Percentiles rank a stretch among this genome's conserved stretches.
Conservation (phyloP, 2,797 vertebrate genomes). For the Vespertilio murinus region DNA sequence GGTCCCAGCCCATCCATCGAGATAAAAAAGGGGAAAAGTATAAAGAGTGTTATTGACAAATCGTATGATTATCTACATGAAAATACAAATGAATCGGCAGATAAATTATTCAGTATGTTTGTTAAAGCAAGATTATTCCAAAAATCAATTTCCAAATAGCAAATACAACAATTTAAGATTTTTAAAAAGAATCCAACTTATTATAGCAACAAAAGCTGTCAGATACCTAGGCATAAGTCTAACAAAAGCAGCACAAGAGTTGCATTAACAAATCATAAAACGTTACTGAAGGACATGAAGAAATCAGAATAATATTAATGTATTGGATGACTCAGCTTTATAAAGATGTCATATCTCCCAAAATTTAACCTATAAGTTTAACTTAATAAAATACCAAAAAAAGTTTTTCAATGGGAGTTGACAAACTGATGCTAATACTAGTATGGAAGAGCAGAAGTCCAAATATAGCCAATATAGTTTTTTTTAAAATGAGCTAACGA, state of each 20-base stretch:
- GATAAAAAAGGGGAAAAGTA: background rate
- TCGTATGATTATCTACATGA: background rate
- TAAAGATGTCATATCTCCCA: background rate
- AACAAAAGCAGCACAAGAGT: background rate
- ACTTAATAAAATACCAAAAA: conserved; percentile 46
- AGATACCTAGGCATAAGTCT: background rate
- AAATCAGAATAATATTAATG: conserved; percentile 35
- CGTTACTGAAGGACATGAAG: conserved; percentile 20
- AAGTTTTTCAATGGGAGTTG: background rate
- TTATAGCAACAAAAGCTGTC: conserved; percentile 19
- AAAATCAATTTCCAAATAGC: conserved; percentile 26
- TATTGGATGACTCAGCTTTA: conserved; percentile 3
- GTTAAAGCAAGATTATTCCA: conserved; percentile 19
- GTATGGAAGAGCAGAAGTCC: background rate
- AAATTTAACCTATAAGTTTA: conserved; percentile 34
- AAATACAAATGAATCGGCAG: background rate
- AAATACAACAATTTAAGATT: background rate
- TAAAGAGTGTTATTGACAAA: conserved; percentile 20
- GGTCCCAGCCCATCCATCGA: background rate
- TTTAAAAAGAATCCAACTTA: background rate
- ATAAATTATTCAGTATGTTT: conserved; percentile 12
- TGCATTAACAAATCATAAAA: conserved; percentile 43
- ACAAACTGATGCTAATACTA: conserved; percentile 26
- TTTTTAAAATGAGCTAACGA: background rate
- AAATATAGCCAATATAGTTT: background rate